A percentile compares a stretch with the other conserved stretches of the same genome.
phyloP scores from a whole-genome alignment of 2,888 invertebrate genomes.

The Timema cristinae region DNA sequence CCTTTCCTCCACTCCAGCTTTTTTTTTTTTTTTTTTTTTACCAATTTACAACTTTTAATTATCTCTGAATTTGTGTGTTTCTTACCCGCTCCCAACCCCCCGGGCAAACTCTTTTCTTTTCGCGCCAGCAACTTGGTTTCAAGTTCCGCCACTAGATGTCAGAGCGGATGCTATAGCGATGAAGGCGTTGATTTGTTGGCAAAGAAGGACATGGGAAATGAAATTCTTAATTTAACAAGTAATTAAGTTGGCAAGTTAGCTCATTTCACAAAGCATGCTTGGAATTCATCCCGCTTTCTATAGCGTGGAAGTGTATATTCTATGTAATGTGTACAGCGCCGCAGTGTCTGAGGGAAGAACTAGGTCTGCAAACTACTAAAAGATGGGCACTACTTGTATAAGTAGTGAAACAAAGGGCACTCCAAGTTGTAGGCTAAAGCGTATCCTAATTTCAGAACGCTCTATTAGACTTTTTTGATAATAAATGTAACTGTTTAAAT shows the following conservation, averaged over 20 bases:
- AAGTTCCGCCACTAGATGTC: slow-evolving; percentile 20
- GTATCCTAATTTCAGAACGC: too few relatives aligned
- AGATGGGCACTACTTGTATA: too few relatives aligned
- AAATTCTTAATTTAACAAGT: slow-evolving; percentile 48
- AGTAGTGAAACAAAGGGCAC: too few relatives aligned
- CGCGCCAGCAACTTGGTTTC: slow-evolving; percentile 10
- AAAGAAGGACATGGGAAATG: slow-evolving; percentile 39
- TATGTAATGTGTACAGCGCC: too few relatives aligned
- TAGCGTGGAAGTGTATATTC: too few relatives aligned
- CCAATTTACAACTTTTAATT: slow-evolving; percentile 17
- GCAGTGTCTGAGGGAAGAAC: too few relatives aligned
- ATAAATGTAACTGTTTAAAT: too few relatives aligned
- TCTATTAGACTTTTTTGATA: too few relatives aligned
- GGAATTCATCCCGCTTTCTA: slow-evolving; percentile 19
- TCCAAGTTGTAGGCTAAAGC: too few relatives aligned
- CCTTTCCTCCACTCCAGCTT: not conserved
- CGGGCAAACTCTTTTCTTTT: not conserved
- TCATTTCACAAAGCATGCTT: slow-evolving; percentile 28
- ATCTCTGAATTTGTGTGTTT: slow-evolving; percentile 14
- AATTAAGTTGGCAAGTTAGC: slow-evolving; percentile 41
- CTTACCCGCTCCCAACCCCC: not conserved
- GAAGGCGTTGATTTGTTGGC: slow-evolving; percentile 26
- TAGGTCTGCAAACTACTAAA: too few relatives aligned
- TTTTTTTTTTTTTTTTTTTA: not conserved
- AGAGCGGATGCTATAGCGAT: slow-evolving; percentile 1